Evolutionary conservation across 2,888 invertebrate genomes (phyloP), one percentile per base, ranked within the genome.

Genomic region (Cosmopolites sordidus): DNA sequence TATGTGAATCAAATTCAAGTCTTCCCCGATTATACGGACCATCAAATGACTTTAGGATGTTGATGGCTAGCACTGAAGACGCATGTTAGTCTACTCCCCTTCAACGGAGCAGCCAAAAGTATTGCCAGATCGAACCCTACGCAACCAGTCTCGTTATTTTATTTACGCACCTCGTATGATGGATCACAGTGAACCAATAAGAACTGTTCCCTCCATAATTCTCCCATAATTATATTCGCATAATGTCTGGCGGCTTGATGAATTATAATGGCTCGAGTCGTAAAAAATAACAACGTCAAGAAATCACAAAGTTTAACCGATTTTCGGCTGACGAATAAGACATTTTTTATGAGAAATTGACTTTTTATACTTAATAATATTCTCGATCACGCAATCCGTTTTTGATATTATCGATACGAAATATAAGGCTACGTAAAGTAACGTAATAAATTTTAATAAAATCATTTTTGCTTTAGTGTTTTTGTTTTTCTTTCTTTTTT

Each of bases 291-390:
- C 51, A 22, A 51, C 42, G 46, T 27, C 43, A 22, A 53, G 53
- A 53, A 53, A 53, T 53, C 53, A 48, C 43, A 53, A 53, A 48
- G 40, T 47, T 44, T 52, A 47, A 43, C 30, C 48, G 37, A 48
- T 48, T 53, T 53, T 53, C 43, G 53, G 53, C 43, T 29, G 44
- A n/a, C 43, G 17, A 54, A 45, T 54, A 54, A 54, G 54, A 54
- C 54, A 54, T 54, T 54, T 40, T 53, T 49, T 49, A 49, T 54
- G 54, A 54, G 48, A 54, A 54, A 54, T 54, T 45, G 49, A 54
- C 54, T 54, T 54, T 48, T 48, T 46, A 33, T 43, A 48, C 42
- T 45, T 44, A 49, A 49, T 54, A 54, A 54, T 49, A 42, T 45
- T 6, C 49, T 41, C 37, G 38, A 45, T 48, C 54, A 54, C 54